A percentile compares a stretch with the other conserved stretches of the same genome.
phyloP scores from a whole-genome alignment of 2,797 vertebrate species.

The Pseudopleuronectes americanus region DNA sequence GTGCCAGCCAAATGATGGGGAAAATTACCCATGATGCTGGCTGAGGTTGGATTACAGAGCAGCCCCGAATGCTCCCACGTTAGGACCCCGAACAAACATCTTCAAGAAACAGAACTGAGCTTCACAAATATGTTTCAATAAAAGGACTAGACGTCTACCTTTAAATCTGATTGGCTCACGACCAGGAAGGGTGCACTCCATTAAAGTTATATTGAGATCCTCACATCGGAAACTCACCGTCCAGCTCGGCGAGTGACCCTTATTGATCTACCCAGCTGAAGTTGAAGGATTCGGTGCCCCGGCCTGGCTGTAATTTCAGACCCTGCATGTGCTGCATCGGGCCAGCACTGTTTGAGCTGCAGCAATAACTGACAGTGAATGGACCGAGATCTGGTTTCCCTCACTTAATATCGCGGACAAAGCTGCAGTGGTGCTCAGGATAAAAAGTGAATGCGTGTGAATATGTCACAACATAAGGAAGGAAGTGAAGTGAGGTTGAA shows the following conservation, averaged over 20 bases:
- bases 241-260: constrained; percentile 5
- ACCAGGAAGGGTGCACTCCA: background rate
- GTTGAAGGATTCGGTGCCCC: constrained; percentile 13
- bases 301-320: constrained; percentile 34
- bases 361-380: constrained; percentile 27
- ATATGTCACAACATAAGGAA: too few relatives aligned
- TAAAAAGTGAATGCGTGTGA: background rate
- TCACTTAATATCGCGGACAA: constrained; percentile 1
- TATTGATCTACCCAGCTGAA: constrained; percentile 18
- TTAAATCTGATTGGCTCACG: background rate
- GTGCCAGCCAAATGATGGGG: constrained; percentile 62
- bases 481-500: too few relatives aligned
- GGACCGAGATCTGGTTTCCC: constrained; percentile 4
- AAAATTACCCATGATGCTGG: constrained; percentile 45
- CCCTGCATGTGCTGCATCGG: constrained; percentile 1
- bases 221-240: constrained; percentile 2
- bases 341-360: background rate
- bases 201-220: background rate
- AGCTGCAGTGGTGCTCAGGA: background rate
- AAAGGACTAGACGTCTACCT: background rate
- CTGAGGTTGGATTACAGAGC: constrained; percentile 54
- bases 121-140: constrained; percentile 5
- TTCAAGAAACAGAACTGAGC: constrained; percentile 14
- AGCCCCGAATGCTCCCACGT: constrained; percentile 10
- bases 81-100: constrained; percentile 39